Conservation (phyloP, 1,140 invertebrate genomes). For the Archivesica marissinica region DNA sequence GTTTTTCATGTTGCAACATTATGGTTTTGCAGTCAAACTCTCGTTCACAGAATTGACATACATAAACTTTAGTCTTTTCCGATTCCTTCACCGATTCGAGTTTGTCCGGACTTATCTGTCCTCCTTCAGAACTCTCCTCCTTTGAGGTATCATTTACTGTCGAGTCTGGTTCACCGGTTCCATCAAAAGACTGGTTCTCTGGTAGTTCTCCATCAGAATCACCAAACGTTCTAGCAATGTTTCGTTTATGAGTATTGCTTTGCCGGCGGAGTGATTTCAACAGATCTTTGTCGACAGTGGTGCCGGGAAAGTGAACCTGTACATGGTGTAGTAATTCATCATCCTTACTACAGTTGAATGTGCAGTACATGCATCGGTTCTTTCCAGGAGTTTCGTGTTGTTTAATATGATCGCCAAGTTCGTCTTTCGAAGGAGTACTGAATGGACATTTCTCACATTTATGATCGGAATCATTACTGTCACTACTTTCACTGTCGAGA, state of each 20-base stretch:
- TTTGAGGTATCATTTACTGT: constrained; percentile 47
- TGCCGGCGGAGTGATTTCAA: constrained; percentile 58
- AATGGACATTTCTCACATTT: constrained; percentile 80
- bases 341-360: constrained; percentile 72
- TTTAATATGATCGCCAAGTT: constrained; percentile 69
- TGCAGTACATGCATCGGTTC: constrained; percentile 78
- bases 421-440: constrained; percentile 69
- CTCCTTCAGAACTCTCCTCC: constrained; percentile 9
- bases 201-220: background rate
- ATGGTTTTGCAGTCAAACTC: constrained; percentile 77
- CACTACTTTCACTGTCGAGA: constrained; percentile 63
- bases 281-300: constrained; percentile 68
- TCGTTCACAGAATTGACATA: constrained; percentile 81
- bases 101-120: constrained; percentile 15
- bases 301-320: constrained; percentile 77
- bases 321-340: constrained; percentile 72
- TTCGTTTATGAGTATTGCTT: constrained; percentile 48
- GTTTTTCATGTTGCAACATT: constrained; percentile 79
- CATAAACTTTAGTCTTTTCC: constrained; percentile 74
- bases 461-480: constrained; percentile 66
- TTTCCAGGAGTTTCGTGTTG: constrained; percentile 69
- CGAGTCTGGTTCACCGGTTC: constrained; percentile 67
- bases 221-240: constrained; percentile 29
- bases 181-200: constrained; percentile 8
- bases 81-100: background rate